Conservation (phyloP, 2,113 vertebrate species). For the Pseudonaja textilis region DNA sequence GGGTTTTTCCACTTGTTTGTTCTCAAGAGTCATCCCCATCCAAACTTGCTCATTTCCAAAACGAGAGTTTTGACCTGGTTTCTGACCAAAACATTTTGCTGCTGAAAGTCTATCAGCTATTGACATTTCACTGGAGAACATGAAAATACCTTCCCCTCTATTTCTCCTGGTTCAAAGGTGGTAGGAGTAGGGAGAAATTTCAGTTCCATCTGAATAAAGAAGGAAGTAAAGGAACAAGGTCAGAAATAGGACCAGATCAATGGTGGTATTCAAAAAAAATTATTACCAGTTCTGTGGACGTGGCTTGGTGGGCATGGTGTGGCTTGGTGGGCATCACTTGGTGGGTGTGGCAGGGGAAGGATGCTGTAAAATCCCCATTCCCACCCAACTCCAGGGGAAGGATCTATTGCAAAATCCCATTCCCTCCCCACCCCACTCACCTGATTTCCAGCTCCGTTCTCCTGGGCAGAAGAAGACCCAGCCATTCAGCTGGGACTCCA, state of each 20-base stretch:
- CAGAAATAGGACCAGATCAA: neutral
- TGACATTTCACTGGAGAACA: neutral
- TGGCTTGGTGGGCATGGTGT: too few relatives aligned
- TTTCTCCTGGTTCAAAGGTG: neutral
- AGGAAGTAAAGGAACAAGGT: neutral
- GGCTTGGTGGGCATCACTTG: too few relatives aligned
- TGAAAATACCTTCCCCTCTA: neutral
- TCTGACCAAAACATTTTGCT: neutral
- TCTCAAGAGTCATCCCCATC: neutral
- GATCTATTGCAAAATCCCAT: too few relatives aligned
- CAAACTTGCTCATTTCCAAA: neutral
- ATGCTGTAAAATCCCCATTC: too few relatives aligned
- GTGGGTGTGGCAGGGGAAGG: too few relatives aligned
- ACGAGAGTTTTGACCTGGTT: neutral
- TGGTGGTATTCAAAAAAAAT: too few relatives aligned
- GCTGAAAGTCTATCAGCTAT: neutral
- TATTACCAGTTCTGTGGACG: too few relatives aligned
- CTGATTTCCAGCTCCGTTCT: too few relatives aligned
- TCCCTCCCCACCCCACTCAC: too few relatives aligned
- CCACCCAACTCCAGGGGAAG: too few relatives aligned
- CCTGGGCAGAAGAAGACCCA: too few relatives aligned
- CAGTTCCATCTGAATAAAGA: neutral
- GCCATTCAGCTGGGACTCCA: too few relatives aligned
- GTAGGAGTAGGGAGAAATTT: neutral
- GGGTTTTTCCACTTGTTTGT: neutral